Base-by-base conservation (phyloP, 2,113 vertebrate species). In the Mormyrus lacerda region DNA sequence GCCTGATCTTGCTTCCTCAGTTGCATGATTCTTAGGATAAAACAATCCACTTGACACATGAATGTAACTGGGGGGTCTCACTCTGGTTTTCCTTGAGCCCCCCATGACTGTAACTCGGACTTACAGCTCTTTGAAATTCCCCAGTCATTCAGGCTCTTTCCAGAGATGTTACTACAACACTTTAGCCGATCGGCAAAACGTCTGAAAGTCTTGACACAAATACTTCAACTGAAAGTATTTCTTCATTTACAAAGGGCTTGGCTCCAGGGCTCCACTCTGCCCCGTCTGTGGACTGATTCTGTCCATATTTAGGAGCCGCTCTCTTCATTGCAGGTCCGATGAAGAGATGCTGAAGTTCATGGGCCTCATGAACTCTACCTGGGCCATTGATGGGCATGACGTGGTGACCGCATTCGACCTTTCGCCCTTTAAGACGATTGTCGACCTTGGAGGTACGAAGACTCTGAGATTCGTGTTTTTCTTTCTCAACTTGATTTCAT, bases 291-390 rank as follows among this genome's bases (percentile, higher is more conserved):
- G 17, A 24, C 42, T 48, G 83, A n/a, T 85, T 55, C 53, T 3
- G 19, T 55, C 53, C 10, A 8, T 27, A 13, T 4, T n/a, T 48
- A 27, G 42, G 7, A n/a, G 83, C 47, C 1, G 21, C n/a, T 85
- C 42, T 48, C 47, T 7, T 4, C 44, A 76, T 91, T 91, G 42
- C 91, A 96, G 96, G 35, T 95, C 95, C 0, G 95, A 96, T 73
- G 94, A 95, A 89, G 95, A 96, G 92, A 95, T 93, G 95, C 91
- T 95, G 87, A 96, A 95, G 19, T 96, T 96, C 85, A 95, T 96
- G 95, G 90, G 94, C 83, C 89, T 96, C 89, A 96, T 96, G 96
- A 94, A 96, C 92, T 95, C 93, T 1, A 93, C 93, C 0, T 96
- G 95, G 96, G 89, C 92, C 61, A 93, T 96, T 0, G 94, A 96